Base-by-base conservation (phyloP, 2,797 vertebrate species). In the Lates japonicus region DNA sequence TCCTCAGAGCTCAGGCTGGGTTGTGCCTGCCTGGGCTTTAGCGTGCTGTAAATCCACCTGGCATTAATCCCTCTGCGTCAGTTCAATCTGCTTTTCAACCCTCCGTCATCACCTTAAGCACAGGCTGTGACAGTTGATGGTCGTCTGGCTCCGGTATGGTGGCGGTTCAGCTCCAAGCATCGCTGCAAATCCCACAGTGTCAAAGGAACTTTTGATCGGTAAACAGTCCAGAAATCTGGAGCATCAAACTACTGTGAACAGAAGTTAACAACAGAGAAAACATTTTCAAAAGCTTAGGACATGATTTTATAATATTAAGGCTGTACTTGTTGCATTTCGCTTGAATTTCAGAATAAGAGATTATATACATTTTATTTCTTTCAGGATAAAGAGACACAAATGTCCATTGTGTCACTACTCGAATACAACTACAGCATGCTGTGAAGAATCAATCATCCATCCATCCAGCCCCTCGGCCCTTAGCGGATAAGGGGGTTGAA, bases 41-140 rank as follows among this genome's bases (percentile, higher is more conserved):
- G 58, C 17, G n/a, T 22, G 61, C 79, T 63, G 41, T 91, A 90
- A 29, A 90, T 87, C 90, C 87, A 70, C 33, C 0, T 51, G 48
- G 79, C 86, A 85, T 75, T 89, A 90, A 90, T 88, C 89, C 78
- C 49, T 39, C 60, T 29, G 57, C 51, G 14, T 74, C 49, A 76
- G 12, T 65, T 86, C 57, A 76, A 62, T 83, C 87, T 76, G 52
- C 80, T 87, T 80, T 84, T 58, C 64, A 61, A 64, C 52, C 58
- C 35, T 11, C 46, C 44, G 25, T 73, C 76, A 68, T n/a, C 75
- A 55, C 41, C 4, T 57, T 70, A 80, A 87, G 42, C 37, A 19
- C 62, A 8, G 48, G 48, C 81, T 69, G 51, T n/a, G 12, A 39
- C 41, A 35, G 37, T 57, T 65, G 52, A 0, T 61, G 33, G n/a